Evolutionary conservation across 1,140 invertebrate species (phyloP), one percentile per base, ranked within the genome.

Genomic region (Stratiolaelaps scimitus): DNA sequence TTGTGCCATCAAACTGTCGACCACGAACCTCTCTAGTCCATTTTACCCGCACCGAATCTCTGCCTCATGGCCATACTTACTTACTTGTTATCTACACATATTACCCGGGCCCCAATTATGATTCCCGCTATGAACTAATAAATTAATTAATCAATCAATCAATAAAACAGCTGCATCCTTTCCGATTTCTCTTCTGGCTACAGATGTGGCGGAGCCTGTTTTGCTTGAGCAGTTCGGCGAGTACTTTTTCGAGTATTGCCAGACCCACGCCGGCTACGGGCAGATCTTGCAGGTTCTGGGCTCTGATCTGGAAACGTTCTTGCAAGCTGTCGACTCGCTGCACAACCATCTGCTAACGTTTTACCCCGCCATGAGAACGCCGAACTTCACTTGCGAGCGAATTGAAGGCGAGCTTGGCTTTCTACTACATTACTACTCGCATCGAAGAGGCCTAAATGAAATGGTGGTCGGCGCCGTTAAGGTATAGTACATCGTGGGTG

Each of bases 391-490:
- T 5, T 93, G 90, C 74, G 88, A 90, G 72, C 76, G 84, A 71
- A 40, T 40, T 6, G 81, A 82, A 0, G 85, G 87, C 74, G 89
- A 90, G 77, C 88, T 88, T 0, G 85, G 86, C 10, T 78, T 92
- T 13, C 80, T 92, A 28, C 79, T 94, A 7, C 89, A 93, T 76
- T 93, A 93, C 78, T 94, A 92, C 76, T 92, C 89, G 0, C 88
- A 93, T 72, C 81, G 89, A 68, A 88, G 88, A 7, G 89, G 89
- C n/a, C 78, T 94, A 48, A 89, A 93, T 74, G 83, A 89, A 72
- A 93, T 94, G 71, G 90, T 94, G 67, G 92, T 92, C 71, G 90
- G 89, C 28, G 91, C 92, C 69, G 89, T 93, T 5, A 93, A 91
- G 83, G 89, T 91, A 79, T 10, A 73, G 70, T 43, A 4, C 53